Base-by-base conservation (phyloP, 2,113 vertebrate genomes). In the Struthio camelus region DNA sequence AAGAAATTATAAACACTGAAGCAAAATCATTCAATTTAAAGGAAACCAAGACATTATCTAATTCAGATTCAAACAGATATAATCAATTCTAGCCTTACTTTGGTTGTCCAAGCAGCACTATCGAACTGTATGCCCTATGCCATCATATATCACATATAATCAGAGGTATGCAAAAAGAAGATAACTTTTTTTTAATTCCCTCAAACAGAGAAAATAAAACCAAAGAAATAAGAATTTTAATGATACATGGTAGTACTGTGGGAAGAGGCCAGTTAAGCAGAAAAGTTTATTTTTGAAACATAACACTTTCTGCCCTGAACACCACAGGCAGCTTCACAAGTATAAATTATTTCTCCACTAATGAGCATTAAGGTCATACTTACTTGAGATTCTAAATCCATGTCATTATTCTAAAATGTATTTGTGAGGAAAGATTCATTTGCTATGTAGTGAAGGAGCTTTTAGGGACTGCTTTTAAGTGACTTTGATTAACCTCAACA, bases 401-500 rank as follows among this genome's bases (percentile, higher is more conserved):
- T 93, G 58, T 77, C 58, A 82, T 94, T 96, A 92, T 87, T 96
- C 64, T 91, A 59, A 93, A 97, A 84, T 69, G 12, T 19, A 51
- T 87, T 96, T 96, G 9, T 91, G 56, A 94, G 90, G 32, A 90
- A 97, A 92, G 28, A 92, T 80, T 86, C 23, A 71, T 61, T 79
- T 97, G 8, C 58, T 85, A 1, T 84, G 59, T 62, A 28, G 44
- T 80, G 81, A 91, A 94, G 23, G 40, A 80, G 23, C 66, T 95
- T 93, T 96, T 91, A 96, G 23, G 27, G 34, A 65, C 65, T 96
- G 85, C 69, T 97, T 96, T 93, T 78, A 95, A 90, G 48, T 92
- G 61, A 88, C 36, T 95, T 95, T 93, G 86, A 94, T 95, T 97
- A 95, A 96, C 71, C 44, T 94, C 70, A 92, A 78, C 58, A 81